These are phyloP conservation scores for Isaurus tuberculatus DNA, from an alignment of 92 coral and sea anemone genomes.

Conservation along the genomic window DNA sequence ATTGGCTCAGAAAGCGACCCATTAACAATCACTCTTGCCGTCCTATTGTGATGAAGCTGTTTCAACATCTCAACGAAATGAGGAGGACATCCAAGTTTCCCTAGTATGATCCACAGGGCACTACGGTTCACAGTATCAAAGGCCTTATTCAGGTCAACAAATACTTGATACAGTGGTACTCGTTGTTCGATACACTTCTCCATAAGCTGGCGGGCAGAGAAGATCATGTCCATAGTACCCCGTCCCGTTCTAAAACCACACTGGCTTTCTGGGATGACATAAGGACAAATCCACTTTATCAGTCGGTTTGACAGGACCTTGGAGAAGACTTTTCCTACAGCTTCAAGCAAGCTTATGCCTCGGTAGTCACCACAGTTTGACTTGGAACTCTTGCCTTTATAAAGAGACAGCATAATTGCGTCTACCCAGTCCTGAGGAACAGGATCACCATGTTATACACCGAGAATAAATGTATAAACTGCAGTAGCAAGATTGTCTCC, in stretches of 20 bases:
- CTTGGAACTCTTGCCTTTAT: conserved; percentile 25
- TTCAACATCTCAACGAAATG: conserved; percentile 7
- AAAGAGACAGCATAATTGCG: conserved; percentile 14
- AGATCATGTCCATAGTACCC: conserved; percentile 33
- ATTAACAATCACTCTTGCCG: conserved; percentile 16
- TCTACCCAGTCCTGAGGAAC: conserved; percentile 35
- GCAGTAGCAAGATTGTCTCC: not conserved
- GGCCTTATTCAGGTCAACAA: conserved; percentile 5
- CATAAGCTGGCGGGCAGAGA: conserved; percentile 29
- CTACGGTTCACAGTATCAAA: conserved; percentile 17
- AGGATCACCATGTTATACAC: not conserved
- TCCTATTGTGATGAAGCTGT: conserved; percentile 39
- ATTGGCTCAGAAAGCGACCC: conserved; percentile 1
- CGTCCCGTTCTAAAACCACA: conserved; percentile 9
- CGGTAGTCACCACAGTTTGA: conserved; percentile 26
- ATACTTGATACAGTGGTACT: not conserved
- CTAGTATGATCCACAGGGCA: not conserved
- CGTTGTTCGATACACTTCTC: conserved; percentile 32
- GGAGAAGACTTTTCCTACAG: conserved; percentile 10
- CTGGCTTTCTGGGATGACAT: conserved; percentile 21
- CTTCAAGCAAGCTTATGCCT: conserved; percentile 27
- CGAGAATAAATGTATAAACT: not conserved
- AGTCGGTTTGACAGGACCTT: no score
- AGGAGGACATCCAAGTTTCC: conserved; percentile 10
- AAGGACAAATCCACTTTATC: not conserved